Conservation (phyloP, 2,113 vertebrate species). For the Pungitius pungitius region DNA sequence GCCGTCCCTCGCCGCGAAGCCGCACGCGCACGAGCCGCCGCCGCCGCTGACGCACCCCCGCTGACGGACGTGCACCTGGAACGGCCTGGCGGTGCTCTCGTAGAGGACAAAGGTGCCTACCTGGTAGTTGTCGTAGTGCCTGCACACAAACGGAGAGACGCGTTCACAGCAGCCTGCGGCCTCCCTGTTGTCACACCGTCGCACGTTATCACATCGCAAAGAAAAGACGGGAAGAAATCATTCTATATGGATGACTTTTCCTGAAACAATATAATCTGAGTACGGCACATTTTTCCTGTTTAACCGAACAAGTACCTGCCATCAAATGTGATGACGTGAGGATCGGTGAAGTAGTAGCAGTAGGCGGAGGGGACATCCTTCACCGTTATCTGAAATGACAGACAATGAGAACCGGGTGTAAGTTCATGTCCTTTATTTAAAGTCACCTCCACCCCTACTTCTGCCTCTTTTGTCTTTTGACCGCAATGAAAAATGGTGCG, state of each 20-base stretch:
- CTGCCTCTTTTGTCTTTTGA: neutral
- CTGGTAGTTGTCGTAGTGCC: constrained; percentile 88
- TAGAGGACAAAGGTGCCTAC: constrained; percentile 90
- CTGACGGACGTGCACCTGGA: constrained; percentile 90
- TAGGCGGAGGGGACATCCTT: constrained; percentile 85
- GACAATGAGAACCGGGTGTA: neutral
- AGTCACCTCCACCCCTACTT: neutral
- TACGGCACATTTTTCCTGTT: neutral
- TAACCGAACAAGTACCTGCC: constrained; percentile 84
- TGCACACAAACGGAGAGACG: constrained; percentile 58
- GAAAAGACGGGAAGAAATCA: neutral
- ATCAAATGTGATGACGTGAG: constrained; percentile 93
- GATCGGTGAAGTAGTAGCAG: constrained; percentile 92
- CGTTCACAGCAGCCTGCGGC: neutral
- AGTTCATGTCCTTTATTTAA: neutral
- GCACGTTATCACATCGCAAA: neutral
- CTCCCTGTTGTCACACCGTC: neutral
- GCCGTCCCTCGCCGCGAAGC: constrained; percentile 86
- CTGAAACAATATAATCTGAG: too few species aligned
- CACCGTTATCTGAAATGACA: constrained; percentile 83
- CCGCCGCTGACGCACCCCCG: constrained; percentile 90
- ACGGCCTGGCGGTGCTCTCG: constrained; percentile 81
- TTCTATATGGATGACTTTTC: neutral
- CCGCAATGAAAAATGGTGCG: too few species aligned
- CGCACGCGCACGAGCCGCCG: constrained; percentile 86